phyloP scores from a whole-genome alignment of 2,888 invertebrate species.

The Chromoteleia sp. region DNA sequence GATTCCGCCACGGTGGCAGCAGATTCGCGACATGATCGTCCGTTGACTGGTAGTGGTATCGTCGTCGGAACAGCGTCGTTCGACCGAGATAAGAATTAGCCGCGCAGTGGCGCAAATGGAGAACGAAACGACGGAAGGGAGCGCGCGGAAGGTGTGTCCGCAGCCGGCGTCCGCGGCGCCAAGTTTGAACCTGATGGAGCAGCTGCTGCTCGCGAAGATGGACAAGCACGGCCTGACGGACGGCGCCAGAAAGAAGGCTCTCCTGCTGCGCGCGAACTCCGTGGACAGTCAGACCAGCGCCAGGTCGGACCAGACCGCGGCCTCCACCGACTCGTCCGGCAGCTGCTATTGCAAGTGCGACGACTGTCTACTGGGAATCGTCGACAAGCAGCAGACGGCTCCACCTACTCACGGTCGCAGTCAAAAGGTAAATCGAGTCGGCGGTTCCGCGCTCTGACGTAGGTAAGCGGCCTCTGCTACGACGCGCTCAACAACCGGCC shows the following conservation, averaged over 20 bases:
- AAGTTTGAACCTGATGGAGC: constrained; percentile 89
- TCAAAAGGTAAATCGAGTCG: constrained; percentile 79
- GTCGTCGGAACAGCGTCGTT: constrained; percentile 13
- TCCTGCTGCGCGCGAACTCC: constrained; percentile 90
- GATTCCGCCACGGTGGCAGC: constrained; percentile 27
- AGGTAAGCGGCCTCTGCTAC: constrained; percentile 1
- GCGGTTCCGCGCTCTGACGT: constrained; percentile 32
- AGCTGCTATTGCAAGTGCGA: constrained; percentile 91
- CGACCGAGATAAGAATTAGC: constrained; percentile 22
- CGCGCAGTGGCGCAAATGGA: constrained; percentile 61
- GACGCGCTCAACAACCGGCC: constrained; percentile 4
- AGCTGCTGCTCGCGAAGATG: constrained; percentile 92
- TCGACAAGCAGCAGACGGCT: constrained; percentile 87
- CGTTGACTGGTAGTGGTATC: constrained; percentile 14
- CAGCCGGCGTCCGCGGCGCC: constrained; percentile 84
- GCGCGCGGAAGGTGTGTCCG: constrained; percentile 71
- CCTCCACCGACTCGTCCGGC: constrained; percentile 88
- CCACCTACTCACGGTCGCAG: constrained; percentile 74
- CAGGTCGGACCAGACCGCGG: constrained; percentile 87
- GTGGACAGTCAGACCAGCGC: constrained; percentile 88
- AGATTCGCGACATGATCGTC: constrained; percentile 14
- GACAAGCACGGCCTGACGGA: constrained; percentile 87
- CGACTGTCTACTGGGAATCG: constrained; percentile 93
- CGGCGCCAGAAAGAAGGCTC: constrained; percentile 76
- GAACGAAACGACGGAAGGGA: constrained; percentile 64